phyloP scores from a whole-genome alignment of 2,797 vertebrate species.

The Pristis pectinata region DNA sequence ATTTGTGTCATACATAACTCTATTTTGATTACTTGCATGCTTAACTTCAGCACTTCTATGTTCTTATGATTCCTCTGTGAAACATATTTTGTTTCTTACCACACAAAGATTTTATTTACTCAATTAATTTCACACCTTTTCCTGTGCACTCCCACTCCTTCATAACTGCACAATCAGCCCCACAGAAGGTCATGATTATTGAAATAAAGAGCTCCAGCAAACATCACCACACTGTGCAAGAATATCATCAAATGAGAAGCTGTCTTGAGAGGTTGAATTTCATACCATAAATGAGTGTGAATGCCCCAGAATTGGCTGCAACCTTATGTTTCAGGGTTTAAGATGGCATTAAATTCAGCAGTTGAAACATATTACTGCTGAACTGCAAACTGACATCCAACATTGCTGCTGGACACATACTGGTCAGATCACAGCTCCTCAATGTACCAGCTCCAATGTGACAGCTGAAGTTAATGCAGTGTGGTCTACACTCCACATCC shows the following conservation, averaged over 20 bases:
- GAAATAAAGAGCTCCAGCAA: neutral
- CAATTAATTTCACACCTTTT: conserved; percentile 28
- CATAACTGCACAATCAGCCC: neutral
- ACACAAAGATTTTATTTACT: conserved; percentile 6
- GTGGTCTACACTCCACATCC: no score
- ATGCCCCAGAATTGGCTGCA: neutral
- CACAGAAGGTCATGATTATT: neutral
- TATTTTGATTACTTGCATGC: neutral
- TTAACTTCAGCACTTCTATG: neutral
- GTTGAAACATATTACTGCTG: neutral
- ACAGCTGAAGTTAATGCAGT: neutral
- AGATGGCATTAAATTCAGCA: neutral
- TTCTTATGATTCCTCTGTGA: neutral
- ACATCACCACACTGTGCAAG: neutral
- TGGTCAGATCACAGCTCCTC: neutral
- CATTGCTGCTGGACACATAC: neutral
- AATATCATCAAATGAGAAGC: no score
- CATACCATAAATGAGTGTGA: neutral
- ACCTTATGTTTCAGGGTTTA: neutral
- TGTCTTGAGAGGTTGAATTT: no score
- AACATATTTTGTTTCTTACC: conserved; percentile 25
- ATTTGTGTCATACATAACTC: neutral
- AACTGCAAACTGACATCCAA: neutral
- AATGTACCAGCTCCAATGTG: neutral
- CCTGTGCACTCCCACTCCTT: neutral